Evolutionary conservation across 2,888 invertebrate genomes (phyloP).

Genomic region (Campoletis raptor): DNA sequence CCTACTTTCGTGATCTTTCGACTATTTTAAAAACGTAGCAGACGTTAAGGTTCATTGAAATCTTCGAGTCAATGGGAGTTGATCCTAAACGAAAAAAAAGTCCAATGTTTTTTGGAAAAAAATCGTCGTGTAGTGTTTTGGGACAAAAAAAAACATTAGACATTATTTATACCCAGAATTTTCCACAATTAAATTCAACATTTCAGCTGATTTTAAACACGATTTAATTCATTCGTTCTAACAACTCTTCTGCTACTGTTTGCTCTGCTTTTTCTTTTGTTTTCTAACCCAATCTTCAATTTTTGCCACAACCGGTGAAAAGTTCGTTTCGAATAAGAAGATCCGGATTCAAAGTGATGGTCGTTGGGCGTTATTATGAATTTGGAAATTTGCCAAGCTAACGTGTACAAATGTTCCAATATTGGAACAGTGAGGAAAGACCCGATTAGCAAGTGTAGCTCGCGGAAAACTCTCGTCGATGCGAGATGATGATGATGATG

Average conservation of each 20-base stretch:
- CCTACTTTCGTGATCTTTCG: not conserved
- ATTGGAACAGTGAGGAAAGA: slow-evolving; percentile 71
- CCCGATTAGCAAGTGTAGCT: slow-evolving; percentile 67
- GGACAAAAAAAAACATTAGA: not conserved
- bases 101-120: not conserved
- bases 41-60: not conserved
- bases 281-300: not conserved
- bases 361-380: slow-evolving; percentile 64
- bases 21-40: not conserved
- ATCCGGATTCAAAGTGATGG: slow-evolving; percentile 64
- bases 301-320: slow-evolving; percentile 45
- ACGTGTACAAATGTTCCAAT: slow-evolving; percentile 71
- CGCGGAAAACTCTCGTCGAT: slow-evolving; percentile 41
- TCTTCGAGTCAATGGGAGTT: not conserved
- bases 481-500: slow-evolving; percentile 29
- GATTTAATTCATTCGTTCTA: not conserved
- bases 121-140: not conserved
- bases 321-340: slow-evolving; percentile 33
- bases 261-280: not conserved
- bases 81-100: not conserved
- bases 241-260: not conserved
- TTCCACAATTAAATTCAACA: not conserved
- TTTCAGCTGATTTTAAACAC: not conserved
- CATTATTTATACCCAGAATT: not conserved
- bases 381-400: slow-evolving; percentile 69